Evolutionary conservation across 2,888 invertebrate species (phyloP).

Genomic region (Coelinius sp.): DNA sequence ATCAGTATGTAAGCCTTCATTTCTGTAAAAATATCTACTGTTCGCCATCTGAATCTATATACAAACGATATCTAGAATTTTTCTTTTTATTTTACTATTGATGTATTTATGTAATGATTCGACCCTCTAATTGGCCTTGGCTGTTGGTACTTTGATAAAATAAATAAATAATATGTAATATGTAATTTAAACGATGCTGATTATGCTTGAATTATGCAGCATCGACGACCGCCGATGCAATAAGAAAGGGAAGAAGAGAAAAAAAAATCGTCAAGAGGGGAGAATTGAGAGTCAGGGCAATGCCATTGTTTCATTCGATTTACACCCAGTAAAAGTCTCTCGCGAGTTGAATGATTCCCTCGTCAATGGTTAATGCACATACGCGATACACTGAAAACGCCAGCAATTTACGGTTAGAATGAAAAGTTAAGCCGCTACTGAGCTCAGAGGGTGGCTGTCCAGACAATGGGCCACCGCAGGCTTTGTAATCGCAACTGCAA

Average conservation of each 20-base stretch:
- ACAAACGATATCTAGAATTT: no score
- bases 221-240: no score
- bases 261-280: background rate
- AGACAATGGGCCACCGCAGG: constrained; percentile 63
- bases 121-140: no score
- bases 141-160: no score
- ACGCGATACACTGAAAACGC: constrained; percentile 53
- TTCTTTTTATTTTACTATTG: no score
- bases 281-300: constrained; percentile 8
- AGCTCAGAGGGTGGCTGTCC: constrained; percentile 65
- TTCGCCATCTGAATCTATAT: no score
- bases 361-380: constrained; percentile 11
- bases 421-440: constrained; percentile 68
- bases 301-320: constrained; percentile 69
- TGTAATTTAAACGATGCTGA: no score
- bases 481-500: constrained; percentile 70
- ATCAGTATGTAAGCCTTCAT: no score
- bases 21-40: no score
- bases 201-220: no score
- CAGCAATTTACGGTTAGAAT: constrained; percentile 70
- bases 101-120: no score
- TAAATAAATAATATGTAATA: no score
- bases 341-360: constrained; percentile 12
- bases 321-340: constrained; percentile 55
- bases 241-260: constrained; percentile 12